Evolutionary conservation across 92 coral and sea anemone genomes (phyloP).

Genomic region (Porites rus): DNA sequence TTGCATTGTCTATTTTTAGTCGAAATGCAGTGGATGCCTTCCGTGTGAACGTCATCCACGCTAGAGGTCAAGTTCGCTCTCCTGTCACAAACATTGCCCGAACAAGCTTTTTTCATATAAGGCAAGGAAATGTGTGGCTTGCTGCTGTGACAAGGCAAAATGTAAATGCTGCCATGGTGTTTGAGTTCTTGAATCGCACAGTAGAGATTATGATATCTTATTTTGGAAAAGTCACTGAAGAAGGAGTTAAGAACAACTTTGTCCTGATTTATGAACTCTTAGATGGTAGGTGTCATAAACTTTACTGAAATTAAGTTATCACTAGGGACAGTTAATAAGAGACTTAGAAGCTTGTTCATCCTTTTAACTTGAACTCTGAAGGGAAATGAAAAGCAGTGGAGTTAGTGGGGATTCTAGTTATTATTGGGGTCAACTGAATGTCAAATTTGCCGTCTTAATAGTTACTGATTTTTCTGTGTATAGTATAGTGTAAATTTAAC

Average conservation of each 20-base stretch:
- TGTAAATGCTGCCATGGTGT: slow-evolving; percentile 98
- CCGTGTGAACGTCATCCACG: slow-evolving; percentile 98
- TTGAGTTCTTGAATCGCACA: slow-evolving; percentile 95
- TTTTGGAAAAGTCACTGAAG: slow-evolving; percentile 99
- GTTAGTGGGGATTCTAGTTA: too few species aligned
- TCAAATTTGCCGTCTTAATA: too few species aligned
- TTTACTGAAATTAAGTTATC: background rate
- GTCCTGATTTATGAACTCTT: slow-evolving; percentile 96
- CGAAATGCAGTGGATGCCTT: slow-evolving; percentile 99
- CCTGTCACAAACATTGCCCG: slow-evolving; percentile 99
- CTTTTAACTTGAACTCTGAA: too few species aligned
- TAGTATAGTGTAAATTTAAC: too few species aligned
- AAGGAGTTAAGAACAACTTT: slow-evolving; percentile 98
- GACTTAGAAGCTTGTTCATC: too few species aligned
- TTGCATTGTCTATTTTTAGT: slow-evolving; percentile 38
- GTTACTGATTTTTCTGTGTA: too few species aligned
- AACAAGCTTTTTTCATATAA: slow-evolving; percentile 97
- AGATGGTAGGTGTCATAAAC: slow-evolving; percentile 79
- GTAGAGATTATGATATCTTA: slow-evolving; percentile 98
- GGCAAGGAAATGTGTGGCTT: slow-evolving; percentile 99
- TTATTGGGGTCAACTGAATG: too few species aligned
- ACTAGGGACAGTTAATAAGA: too few species aligned
- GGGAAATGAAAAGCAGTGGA: too few species aligned
- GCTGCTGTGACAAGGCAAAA: slow-evolving; percentile 99
- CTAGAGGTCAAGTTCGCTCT: slow-evolving; percentile 97